Percentiles rank a stretch among this genome's conserved stretches.
Conservation (phyloP, 2,797 vertebrate genomes). For the Arrhamphus sclerolepis region DNA sequence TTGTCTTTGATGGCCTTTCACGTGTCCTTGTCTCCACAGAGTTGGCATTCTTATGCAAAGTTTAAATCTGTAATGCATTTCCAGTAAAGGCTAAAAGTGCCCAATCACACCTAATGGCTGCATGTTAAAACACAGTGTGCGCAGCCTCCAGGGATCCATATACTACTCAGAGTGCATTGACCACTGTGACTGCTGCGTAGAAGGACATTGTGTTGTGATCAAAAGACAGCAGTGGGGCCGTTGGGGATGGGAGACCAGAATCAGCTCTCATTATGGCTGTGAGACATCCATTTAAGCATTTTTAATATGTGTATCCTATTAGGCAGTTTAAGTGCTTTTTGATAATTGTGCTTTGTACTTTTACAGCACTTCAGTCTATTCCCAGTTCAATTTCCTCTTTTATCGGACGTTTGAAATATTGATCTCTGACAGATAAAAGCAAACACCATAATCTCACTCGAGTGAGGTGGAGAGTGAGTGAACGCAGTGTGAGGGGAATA, state of each 20-base stretch:
- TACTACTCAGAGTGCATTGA: slow-evolving; percentile 87
- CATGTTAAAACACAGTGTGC: slow-evolving; percentile 83
- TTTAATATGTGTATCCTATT: slow-evolving; percentile 99
- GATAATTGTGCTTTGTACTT: slow-evolving; percentile 99
- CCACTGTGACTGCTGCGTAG: slow-evolving; percentile 79
- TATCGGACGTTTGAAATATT: slow-evolving; percentile 99
- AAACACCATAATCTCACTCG: slow-evolving; percentile 99
- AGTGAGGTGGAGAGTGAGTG: slow-evolving; percentile 85
- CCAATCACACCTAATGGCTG: slow-evolving; percentile 90
- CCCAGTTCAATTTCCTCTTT: slow-evolving; percentile 99
- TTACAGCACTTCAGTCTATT: slow-evolving; percentile 99
- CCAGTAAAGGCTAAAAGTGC: slow-evolving; percentile 92
- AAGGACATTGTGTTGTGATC: slow-evolving; percentile 86
- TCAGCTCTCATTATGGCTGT: slow-evolving; percentile 90
- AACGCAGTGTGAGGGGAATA: slow-evolving; percentile 80
- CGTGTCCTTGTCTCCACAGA: slow-evolving; percentile 47
- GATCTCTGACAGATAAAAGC: slow-evolving; percentile 99
- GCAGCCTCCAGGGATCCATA: slow-evolving; percentile 87
- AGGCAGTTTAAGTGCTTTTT: slow-evolving; percentile 99
- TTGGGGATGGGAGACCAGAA: slow-evolving; percentile 68
- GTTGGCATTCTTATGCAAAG: slow-evolving; percentile 54
- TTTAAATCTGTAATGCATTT: slow-evolving; percentile 80
- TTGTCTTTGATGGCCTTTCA: slow-evolving; percentile 38
- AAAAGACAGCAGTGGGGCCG: slow-evolving; percentile 80
- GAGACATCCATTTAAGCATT: slow-evolving; percentile 97